Percentiles rank a stretch among this genome's conserved stretches.
Evolutionary conservation across 2,888 invertebrate genomes (phyloP).

Genomic region (Eupithecia insigniata): DNA sequence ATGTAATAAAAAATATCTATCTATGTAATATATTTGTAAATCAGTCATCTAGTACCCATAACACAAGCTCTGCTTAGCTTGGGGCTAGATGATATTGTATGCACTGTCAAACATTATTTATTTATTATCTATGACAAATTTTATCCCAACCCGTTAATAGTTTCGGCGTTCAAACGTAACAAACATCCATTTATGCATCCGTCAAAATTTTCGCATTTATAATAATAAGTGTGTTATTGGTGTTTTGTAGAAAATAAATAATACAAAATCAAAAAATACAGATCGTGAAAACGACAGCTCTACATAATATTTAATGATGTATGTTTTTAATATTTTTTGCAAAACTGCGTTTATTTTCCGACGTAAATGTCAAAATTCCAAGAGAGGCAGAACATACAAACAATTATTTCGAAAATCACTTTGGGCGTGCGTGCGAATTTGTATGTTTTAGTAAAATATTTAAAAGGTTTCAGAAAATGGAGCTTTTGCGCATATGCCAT

Average conservation of each 20-base stretch:
- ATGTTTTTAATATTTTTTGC: constrained; percentile 18
- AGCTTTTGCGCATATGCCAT: constrained; percentile 20
- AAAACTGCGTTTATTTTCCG: constrained; percentile 33
- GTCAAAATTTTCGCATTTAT: background rate
- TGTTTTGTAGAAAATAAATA: background rate
- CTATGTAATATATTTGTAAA: too few species aligned
- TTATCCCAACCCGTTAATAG: background rate
- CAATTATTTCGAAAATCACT: constrained; percentile 42
- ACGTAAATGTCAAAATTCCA: constrained; percentile 37
- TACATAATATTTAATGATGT: constrained; percentile 12
- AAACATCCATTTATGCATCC: background rate
- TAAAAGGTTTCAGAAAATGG: constrained; percentile 41
- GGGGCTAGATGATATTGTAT: too few species aligned
- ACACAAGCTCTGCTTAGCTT: too few species aligned
- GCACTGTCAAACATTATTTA: too few species aligned
- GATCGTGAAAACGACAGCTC: constrained; percentile 3
- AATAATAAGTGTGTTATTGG: background rate
- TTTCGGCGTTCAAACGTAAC: background rate
- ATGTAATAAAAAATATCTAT: too few species aligned
- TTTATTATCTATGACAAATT: too few species aligned
- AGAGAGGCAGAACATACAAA: constrained; percentile 35
- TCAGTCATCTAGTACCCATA: too few species aligned
- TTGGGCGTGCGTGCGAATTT: constrained; percentile 44
- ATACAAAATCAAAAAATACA: background rate
- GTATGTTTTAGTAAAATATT: constrained; percentile 48